A percentile compares a stretch with the other conserved stretches of the same genome.
These are phyloP conservation scores for Vesta saturnalis DNA, from an alignment of 2,888 invertebrate species.

Conservation along the genomic window DNA sequence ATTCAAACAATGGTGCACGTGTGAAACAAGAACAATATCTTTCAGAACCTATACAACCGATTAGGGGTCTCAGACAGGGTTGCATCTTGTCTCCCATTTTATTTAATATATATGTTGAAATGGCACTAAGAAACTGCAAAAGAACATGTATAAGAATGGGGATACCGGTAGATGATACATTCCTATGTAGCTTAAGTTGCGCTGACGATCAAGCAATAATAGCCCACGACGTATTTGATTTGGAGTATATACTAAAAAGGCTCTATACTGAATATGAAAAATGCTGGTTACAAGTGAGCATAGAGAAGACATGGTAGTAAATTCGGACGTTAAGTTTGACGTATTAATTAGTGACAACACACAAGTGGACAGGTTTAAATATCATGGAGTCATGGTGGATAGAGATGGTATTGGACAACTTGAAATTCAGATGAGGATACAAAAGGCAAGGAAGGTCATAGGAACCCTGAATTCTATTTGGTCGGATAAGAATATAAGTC, in stretches of 20 bases:
- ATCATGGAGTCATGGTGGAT: not conserved
- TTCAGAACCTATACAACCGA: not conserved
- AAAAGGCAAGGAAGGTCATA: not conserved
- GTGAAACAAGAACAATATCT: not conserved
- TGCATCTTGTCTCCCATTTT: conserved; percentile 7
- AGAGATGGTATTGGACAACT: not conserved
- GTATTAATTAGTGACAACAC: not conserved
- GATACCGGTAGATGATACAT: not conserved
- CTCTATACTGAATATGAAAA: not conserved
- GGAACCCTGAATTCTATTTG: not conserved
- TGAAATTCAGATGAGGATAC: not conserved
- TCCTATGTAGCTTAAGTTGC: not conserved
- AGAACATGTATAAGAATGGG: not conserved
- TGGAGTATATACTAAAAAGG: conserved; percentile 6
- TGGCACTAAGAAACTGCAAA: not conserved
- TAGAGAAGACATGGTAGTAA: not conserved
- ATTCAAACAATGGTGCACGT: too few relatives aligned
- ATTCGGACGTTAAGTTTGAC: not conserved
- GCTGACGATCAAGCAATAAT: not conserved
- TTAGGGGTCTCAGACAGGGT: conserved; percentile 4
- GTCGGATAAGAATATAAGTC: not conserved
- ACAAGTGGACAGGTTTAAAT: too few relatives aligned
- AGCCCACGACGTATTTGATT: conserved; percentile 2
- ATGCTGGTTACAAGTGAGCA: not conserved
- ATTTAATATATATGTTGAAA: conserved; percentile 14